Percentiles rank a stretch among this genome's conserved stretches.
These are phyloP conservation scores for Conus canariensis DNA, from an alignment of 2,888 invertebrate species.

Conservation along the genomic window DNA sequence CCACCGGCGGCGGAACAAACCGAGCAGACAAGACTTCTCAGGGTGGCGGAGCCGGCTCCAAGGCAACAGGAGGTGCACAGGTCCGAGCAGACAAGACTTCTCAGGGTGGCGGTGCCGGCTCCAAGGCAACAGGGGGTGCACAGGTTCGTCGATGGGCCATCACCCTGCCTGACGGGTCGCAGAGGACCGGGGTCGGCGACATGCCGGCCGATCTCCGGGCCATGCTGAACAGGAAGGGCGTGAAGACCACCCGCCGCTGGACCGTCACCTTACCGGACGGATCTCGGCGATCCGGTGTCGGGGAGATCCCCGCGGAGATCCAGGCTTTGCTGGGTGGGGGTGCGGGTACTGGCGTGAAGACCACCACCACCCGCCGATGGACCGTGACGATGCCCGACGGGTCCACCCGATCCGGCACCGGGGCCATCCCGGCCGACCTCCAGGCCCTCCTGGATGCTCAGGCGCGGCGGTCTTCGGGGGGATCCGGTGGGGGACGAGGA, in stretches of 20 bases:
- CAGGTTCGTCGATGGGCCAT: slow-evolving; percentile 20
- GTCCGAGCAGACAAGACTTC: no score
- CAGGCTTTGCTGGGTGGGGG: slow-evolving; percentile 29
- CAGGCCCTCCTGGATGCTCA: not conserved
- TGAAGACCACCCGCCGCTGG: slow-evolving; percentile 47
- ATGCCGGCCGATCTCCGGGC: slow-evolving; percentile 40
- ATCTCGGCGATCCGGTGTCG: slow-evolving; percentile 41
- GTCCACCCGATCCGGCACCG: slow-evolving; percentile 45
- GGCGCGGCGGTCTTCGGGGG: not conserved
- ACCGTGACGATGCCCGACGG: slow-evolving; percentile 48
- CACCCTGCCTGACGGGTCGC: slow-evolving; percentile 39
- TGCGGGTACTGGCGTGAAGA: not conserved
- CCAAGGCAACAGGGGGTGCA: not conserved
- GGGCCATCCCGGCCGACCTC: slow-evolving; percentile 45
- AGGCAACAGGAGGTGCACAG: no score
- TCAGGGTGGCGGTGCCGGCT: no score
- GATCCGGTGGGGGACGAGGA: not conserved
- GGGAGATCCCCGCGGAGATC: slow-evolving; percentile 48
- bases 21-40: no score
- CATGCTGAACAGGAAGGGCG: not conserved
- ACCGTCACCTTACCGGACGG: slow-evolving; percentile 51
- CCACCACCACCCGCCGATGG: slow-evolving; percentile 36
- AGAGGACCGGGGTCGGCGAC: slow-evolving; percentile 40
- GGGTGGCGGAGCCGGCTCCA: no score
- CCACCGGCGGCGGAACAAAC: not conserved